These are phyloP conservation scores for Hyperopisus bebe DNA, from an alignment of 2,113 vertebrate species.

Conservation along the genomic window DNA sequence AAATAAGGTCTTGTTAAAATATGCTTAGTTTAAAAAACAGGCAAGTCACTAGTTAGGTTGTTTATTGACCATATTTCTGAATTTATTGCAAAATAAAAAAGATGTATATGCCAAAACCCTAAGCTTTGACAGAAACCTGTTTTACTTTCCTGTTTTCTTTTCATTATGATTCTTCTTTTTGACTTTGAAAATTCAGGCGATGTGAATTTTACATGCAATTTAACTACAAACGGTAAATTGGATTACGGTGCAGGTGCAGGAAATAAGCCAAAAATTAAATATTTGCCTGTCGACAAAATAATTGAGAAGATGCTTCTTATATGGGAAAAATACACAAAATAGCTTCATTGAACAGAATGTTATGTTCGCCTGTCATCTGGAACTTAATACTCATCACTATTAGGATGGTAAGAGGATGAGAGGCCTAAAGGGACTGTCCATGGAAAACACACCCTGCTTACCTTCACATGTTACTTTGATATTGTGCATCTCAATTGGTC, in stretches of 20 bases:
- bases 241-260: too few species aligned
- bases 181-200: not conserved
- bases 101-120: not conserved
- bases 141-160: not conserved
- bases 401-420: not conserved
- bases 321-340: not conserved
- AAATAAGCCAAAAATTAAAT: not conserved
- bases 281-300: not conserved
- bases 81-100: not conserved
- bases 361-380: not conserved
- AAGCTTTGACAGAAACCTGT: not conserved
- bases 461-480: slow-evolving; percentile 40
- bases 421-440: not conserved
- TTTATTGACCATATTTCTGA: not conserved
- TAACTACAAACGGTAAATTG: too few species aligned
- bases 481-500: too few species aligned
- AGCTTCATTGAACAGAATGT: not conserved
- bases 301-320: not conserved
- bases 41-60: not conserved
- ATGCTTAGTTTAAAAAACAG: not conserved
- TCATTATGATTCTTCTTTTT: not conserved
- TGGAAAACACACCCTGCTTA: slow-evolving; percentile 11
- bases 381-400: not conserved
- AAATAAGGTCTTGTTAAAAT: not conserved
- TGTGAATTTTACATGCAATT: not conserved